phyloP scores from a whole-genome alignment of 2,888 invertebrate genomes.

The Xestia sexstrigata region DNA sequence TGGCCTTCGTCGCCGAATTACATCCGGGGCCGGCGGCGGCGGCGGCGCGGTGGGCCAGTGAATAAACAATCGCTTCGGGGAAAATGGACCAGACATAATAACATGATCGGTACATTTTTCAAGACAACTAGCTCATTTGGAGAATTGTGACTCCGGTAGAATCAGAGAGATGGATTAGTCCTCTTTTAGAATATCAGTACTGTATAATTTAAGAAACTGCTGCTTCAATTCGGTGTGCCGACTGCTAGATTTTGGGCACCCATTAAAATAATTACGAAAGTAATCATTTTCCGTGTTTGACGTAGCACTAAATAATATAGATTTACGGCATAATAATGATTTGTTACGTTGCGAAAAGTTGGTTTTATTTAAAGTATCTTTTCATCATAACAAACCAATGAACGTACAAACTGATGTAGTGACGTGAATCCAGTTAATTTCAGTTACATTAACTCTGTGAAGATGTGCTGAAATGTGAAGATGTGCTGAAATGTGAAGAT shows the following conservation, averaged over 20 bases:
- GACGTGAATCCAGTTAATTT: slow-evolving; percentile 1
- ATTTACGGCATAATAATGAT: neutral
- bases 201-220: neutral
- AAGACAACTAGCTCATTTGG: slow-evolving; percentile 16
- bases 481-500: slow-evolving; percentile 10
- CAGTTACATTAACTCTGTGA: neutral
- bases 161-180: neutral
- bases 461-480: slow-evolving; percentile 24
- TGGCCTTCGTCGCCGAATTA: slow-evolving; percentile 60
- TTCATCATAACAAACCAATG: slow-evolving; percentile 4
- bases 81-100: slow-evolving; percentile 48
- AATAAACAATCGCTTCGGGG: slow-evolving; percentile 56
- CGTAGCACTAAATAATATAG: neutral
- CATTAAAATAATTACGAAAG: neutral
- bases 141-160: neutral
- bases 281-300: neutral
- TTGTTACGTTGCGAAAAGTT: neutral
- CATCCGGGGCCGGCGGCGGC: slow-evolving; percentile 47
- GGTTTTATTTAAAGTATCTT: neutral
- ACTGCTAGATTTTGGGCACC: neutral
- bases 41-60: slow-evolving; percentile 31
- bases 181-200: neutral
- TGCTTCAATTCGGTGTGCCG: neutral
- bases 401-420: neutral
- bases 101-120: too few species aligned